Base-by-base conservation (phyloP, 2,113 vertebrate genomes). In the Scophthalmus maximus region DNA sequence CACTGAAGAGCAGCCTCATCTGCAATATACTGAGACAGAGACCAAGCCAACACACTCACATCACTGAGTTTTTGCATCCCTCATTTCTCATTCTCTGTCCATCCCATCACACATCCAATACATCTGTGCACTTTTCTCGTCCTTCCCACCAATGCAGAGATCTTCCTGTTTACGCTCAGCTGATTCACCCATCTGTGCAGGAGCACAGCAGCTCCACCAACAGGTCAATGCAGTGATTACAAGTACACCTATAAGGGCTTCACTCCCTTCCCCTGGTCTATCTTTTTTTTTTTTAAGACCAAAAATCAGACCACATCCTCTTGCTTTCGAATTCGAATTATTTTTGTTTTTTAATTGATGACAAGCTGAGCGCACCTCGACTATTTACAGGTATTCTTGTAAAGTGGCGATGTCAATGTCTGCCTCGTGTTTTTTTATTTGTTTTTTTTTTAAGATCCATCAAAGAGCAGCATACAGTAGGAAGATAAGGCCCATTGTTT, bases 111-210 rank as follows among this genome's bases (percentile, higher is more conserved):
- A 76, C 25, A 50, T 20, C 65, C 29, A 46, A 42, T 42, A 42
- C 61, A 73, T 23, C 58, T 8, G 12, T 87, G 83, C 63, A 86
- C 88, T 92, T 79, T 83, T 59, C 63, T 60, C 79, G 88, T 78
- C 89, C 88, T 91, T 90, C 84, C 52, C 44, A 68, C 44, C 53
- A 77, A 86, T 78, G 62, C 7, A 50, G 30, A 86, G 58, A 81
- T 79, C 81, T 86, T 84, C 78, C 81, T 77, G 85, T 77, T 87
- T 40, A 83, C 4, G 65, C 68, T 20, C 50, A 50, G 69, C 72
- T 83, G 79, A 70, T 61, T 27, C 29, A 8, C 14, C 70, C 69
- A 85, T 81, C 81, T 79, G 78, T 80, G 47, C 65, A 73, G 50
- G 23, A 36, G 49, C 34, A 73, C 27, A 67, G 42, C 66, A 87